A percentile compares a stretch with the other conserved stretches of the same genome.
Evolutionary conservation across 2,797 vertebrate species (phyloP).

Genomic region (Pseudochromis fuscus): DNA sequence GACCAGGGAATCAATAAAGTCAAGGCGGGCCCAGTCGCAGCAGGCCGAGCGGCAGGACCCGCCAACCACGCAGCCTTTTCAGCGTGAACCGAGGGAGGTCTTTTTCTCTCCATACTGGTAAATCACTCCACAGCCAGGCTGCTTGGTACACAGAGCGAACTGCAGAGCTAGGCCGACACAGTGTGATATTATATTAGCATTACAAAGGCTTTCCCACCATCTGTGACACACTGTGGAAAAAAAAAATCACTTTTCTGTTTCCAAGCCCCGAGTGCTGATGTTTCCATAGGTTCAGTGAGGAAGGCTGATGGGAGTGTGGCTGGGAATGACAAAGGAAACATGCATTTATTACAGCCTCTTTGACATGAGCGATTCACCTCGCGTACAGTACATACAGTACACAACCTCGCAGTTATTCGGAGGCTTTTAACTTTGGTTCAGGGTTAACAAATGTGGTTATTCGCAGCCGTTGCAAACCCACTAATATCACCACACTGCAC

Average conservation of each 20-base stretch:
- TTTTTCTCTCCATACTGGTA: conserved; percentile 83
- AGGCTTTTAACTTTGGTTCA: conserved; percentile 48
- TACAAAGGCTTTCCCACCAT: conserved; percentile 88
- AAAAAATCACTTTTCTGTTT: conserved; percentile 81
- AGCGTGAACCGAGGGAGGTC: conserved; percentile 80
- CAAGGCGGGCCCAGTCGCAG: conserved; percentile 74
- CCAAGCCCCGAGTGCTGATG: conserved; percentile 75
- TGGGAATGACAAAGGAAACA: conserved; percentile 68
- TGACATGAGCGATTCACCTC: conserved; percentile 60
- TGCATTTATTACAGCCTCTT: conserved; percentile 62
- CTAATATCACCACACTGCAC: conserved; percentile 29
- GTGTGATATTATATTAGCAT: conserved; percentile 90
- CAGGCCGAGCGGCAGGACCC: conserved; percentile 75
- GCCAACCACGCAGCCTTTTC: conserved; percentile 80
- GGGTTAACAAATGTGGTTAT: conserved; percentile 46
- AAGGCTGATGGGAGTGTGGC: conserved; percentile 62
- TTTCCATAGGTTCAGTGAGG: conserved; percentile 81
- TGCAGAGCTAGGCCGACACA: conserved; percentile 83
- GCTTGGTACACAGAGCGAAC: conserved; percentile 79
- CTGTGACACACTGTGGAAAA: conserved; percentile 81
- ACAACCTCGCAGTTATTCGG: background rate
- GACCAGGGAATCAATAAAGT: conserved; percentile 77
- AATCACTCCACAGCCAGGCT: conserved; percentile 83
- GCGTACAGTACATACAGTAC: conserved; percentile 38
- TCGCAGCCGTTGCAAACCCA: conserved; percentile 31